Evolutionary conservation across 2,888 invertebrate species (phyloP), one percentile per base, ranked within the genome.

Genomic region (Thysanoteuthis rhombus): DNA sequence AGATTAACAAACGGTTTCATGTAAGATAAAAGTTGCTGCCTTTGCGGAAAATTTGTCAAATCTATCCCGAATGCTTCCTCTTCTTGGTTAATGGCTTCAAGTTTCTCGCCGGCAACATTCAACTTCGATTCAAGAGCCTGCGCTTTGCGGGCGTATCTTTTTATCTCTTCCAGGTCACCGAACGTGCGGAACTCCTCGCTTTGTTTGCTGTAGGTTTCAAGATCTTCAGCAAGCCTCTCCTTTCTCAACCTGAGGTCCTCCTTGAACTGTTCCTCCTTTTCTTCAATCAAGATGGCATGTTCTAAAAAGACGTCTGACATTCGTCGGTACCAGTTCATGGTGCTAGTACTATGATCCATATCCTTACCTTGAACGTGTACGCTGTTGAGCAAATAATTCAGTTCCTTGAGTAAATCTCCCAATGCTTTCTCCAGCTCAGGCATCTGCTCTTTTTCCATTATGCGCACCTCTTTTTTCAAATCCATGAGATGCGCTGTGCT

Each of bases 71-170:
- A 99, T 42, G 98, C 98, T 39, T 97, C 97, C 96, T 99, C 99
- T 97, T 99, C 99, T 96, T 98, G 98, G 96, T 99, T 99, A 95
- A 99, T 98, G 94, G 98, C 98, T 95, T 99, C 98, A 93, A 99
- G 96, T 96, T 97, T 97, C 92, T 98, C 98, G 97, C 98, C 98
- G 8, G 99, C 99, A 6, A 97, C 97, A 92, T 98, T 97, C 94
- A 99, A 97, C 96, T 98, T 98, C 96, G 97, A 96, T 96, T 99
- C 98, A 58, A 99, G 97, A 92, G 98, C 97, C n/a, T 98, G 98
- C 0, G 99, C 98, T 95, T 98, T 98, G 93, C 98, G 98, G 93
- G 98, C 98, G 96, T 99, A 99, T 96, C 98, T 98, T 28, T 98
- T 97, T 93, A 99, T 97, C 94, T 98, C 98, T 8, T 98, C 98